Conservation (phyloP, 2,888 invertebrate species). For the Philaethria dido region DNA sequence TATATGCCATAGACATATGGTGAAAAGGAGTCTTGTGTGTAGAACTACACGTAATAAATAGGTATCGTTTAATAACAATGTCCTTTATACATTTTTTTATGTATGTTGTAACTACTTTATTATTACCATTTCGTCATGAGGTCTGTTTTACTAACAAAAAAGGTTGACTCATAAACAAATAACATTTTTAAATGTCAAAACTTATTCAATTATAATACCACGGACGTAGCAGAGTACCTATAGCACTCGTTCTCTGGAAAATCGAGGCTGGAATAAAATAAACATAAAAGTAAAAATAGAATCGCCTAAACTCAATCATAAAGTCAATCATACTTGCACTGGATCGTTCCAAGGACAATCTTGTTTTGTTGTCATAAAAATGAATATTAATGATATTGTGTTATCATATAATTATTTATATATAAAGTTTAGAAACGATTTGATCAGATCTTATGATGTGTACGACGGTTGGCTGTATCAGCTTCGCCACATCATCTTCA, state of each 20-base stretch:
- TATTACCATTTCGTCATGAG: no score
- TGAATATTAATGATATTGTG: conserved; percentile 50
- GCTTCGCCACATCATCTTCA: conserved; percentile 52
- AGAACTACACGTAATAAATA: no score
- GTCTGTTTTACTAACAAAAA: not conserved
- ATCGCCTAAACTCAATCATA: conserved; percentile 47
- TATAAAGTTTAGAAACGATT: conserved; percentile 58
- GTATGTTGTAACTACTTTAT: no score
- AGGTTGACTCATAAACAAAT: not conserved
- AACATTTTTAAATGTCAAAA: not conserved
- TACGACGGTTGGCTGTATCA: conserved; percentile 63
- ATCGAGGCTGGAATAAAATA: conserved; percentile 52
- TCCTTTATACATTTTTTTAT: no score
- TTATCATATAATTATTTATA: conserved; percentile 57
- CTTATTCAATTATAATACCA: not conserved
- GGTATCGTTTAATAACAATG: no score
- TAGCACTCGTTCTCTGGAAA: conserved; percentile 42
- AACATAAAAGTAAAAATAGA: conserved; percentile 58
- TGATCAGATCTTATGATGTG: conserved; percentile 67
- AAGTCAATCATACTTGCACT: conserved; percentile 44
- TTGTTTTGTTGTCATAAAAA: conserved; percentile 38
- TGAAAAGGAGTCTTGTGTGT: no score
- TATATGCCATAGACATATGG: no score
- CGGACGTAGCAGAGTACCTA: not conserved
- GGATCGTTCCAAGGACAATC: conserved; percentile 51